Evolutionary conservation across 2,888 invertebrate species (phyloP), one percentile per base, ranked within the genome.

Genomic region (Eumerus sabulonum): DNA sequence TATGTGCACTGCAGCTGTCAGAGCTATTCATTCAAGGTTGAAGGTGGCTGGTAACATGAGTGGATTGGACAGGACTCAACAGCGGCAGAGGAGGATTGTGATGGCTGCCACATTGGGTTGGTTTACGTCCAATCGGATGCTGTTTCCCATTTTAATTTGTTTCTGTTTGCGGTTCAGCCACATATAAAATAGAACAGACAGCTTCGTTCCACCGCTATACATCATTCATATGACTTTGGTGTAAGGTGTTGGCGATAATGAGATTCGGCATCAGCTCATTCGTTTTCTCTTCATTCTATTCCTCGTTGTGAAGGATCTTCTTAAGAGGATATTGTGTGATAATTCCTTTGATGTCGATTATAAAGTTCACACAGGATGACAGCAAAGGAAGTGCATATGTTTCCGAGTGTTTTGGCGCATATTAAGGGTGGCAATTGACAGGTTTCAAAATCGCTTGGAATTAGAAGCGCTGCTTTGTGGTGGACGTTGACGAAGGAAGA

Each of bases 261-360:
- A 64, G 76, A 64, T 70, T 62, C 60, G 60, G 40, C 60, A 54
- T 53, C 47, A 12, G 59, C n/a, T 2, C n/a, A 45, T 40, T 44
- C 35, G 35, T 59, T 5, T 45, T 50, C 3, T 12, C 5, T 60
- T 27, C 38, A 47, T 44, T 19, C 16, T 36, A 44, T 57, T 51
- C 2, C 13, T 16, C 14, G n/a, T 27, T 4, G 27, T 27, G 3
- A 7, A 27, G 7, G 7, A 11, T 36, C n/a, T 7, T 17, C 45
- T 35, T 18, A 27, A 36, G 57, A 51, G 45, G 57, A 38, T 63
- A 70, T 70, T 76, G 70, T 51, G 27, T 77, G 62, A 56, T 40
- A 44, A 62, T 72, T 77, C 47, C 67, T 72, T 77, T 77, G 72
- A 77, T 72, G 76, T 63, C 66, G 72, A 63, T 62, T 72, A 67